Evolutionary conservation across 2,888 invertebrate genomes (phyloP).

Genomic region (Leucophora obtusa): DNA sequence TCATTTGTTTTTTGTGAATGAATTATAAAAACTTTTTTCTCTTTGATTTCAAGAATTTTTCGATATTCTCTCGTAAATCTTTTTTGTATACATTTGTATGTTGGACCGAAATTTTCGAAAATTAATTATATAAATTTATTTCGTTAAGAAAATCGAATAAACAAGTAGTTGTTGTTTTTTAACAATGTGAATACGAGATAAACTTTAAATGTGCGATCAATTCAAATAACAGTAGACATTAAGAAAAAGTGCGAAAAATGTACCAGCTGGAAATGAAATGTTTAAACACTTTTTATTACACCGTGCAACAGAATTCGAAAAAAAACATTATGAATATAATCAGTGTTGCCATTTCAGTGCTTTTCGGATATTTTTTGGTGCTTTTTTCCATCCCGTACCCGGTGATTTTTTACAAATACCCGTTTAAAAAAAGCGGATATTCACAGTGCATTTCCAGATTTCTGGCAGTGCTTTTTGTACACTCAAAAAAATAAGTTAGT

Average conservation of each 20-base stretch:
- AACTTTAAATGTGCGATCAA: constrained; percentile 27
- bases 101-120: constrained; percentile 26
- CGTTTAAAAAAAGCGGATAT: too few species aligned
- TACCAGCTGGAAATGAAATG: not conserved
- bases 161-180: constrained; percentile 62
- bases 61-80: not conserved
- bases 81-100: not conserved
- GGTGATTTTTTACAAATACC: too few species aligned
- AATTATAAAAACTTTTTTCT: constrained; percentile 14
- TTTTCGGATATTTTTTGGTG: too few species aligned
- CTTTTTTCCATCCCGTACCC: too few species aligned
- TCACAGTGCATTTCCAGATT: too few species aligned
- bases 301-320: too few species aligned
- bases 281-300: too few species aligned
- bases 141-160: constrained; percentile 39
- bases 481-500: too few species aligned
- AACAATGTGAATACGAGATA: constrained; percentile 44
- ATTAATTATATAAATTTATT: constrained; percentile 49
- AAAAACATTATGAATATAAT: too few species aligned
- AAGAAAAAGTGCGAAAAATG: constrained; percentile 26
- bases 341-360: too few species aligned
- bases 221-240: constrained; percentile 12
- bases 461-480: too few species aligned
- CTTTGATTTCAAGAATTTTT: not conserved
- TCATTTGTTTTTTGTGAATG: constrained; percentile 22